Evolutionary conservation across 2,888 invertebrate genomes (phyloP).

Genomic region (Stegana nigrithorax): DNA sequence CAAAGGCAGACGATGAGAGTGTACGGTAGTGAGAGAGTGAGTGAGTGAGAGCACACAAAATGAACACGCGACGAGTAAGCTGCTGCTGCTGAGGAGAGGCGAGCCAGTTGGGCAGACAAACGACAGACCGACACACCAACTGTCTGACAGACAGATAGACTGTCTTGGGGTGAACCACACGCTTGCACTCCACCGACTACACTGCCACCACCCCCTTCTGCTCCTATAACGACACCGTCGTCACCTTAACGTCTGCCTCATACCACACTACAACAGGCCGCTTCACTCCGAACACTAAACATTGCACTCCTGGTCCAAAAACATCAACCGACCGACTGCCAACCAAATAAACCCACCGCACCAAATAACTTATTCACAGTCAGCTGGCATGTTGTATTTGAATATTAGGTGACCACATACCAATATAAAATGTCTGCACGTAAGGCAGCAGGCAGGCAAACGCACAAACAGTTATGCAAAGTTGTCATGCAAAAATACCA

Average conservation of each 20-base stretch:
- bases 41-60: conserved; percentile 28
- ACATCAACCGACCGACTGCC: too few species aligned
- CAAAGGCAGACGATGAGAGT: neutral
- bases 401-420: conserved; percentile 15
- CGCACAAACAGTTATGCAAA: conserved; percentile 1
- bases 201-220: neutral
- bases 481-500: neutral
- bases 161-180: too few species aligned
- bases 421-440: neutral
- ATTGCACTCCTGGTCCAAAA: neutral
- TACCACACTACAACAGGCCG: neutral
- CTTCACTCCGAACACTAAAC: too few species aligned
- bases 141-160: neutral
- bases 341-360: neutral
- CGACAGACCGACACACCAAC: neutral
- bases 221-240: neutral
- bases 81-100: too few species aligned
- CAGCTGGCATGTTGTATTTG: conserved; percentile 8
- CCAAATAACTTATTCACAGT: conserved; percentile 18
- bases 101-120: neutral
- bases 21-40: conserved; percentile 19
- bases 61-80: neutral
- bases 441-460: neutral
- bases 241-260: neutral
- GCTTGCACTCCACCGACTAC: neutral